These are phyloP conservation scores for Zhuqinia jingwanae DNA, from an alignment of 2,888 invertebrate genomes.

Conservation along the genomic window DNA sequence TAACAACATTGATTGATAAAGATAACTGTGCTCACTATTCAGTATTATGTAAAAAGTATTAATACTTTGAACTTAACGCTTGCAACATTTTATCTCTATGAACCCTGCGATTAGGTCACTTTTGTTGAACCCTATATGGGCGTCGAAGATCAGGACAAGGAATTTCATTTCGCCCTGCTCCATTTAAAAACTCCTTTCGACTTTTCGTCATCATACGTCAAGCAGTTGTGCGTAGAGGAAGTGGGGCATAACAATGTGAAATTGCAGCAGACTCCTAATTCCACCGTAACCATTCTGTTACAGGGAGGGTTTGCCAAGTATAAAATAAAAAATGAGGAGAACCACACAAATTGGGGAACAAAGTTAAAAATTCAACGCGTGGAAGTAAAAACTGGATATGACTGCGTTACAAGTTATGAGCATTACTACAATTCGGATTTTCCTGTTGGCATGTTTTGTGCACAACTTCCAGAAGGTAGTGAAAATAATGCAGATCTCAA, in stretches of 20 bases:
- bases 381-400: constrained; percentile 68
- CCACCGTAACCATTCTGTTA: constrained; percentile 49
- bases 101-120: constrained; percentile 61
- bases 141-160: constrained; percentile 64
- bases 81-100: too few species aligned
- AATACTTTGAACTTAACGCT: too few species aligned
- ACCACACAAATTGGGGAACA: constrained; percentile 54
- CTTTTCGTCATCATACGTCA: constrained; percentile 69
- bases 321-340: constrained; percentile 55
- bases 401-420: constrained; percentile 73
- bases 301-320: constrained; percentile 73
- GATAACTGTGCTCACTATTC: too few species aligned
- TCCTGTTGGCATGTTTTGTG: constrained; percentile 74
- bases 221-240: constrained; percentile 67
- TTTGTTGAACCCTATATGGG: constrained; percentile 73
- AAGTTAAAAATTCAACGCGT: constrained; percentile 65
- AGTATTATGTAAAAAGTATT: too few species aligned
- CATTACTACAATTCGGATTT: constrained; percentile 70
- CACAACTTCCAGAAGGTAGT: constrained; percentile 58
- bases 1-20: too few species aligned
- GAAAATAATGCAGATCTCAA: not conserved
- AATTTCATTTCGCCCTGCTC: constrained; percentile 73
- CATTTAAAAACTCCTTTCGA: constrained; percentile 73
- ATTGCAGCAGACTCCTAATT: constrained; percentile 27
- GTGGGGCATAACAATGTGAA: constrained; percentile 19